A percentile compares a stretch with the other conserved stretches of the same genome.
Conservation (phyloP, 2,888 invertebrate species). For the Ecliptopera silaceata region DNA sequence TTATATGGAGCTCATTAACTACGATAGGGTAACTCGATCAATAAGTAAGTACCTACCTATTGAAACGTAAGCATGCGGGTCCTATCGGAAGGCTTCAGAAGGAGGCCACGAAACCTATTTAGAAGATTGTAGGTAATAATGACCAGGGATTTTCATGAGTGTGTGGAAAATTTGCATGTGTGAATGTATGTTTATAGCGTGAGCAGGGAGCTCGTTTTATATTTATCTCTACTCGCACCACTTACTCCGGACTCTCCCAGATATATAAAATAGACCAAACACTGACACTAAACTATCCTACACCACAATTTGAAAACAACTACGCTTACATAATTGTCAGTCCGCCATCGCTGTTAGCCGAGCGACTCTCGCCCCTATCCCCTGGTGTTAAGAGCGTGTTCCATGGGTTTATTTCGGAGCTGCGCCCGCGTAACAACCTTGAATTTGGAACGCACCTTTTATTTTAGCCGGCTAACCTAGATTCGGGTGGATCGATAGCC, state of each 20-base stretch:
- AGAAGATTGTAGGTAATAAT: not conserved
- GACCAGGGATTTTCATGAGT: constrained; percentile 4
- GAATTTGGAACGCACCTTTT: constrained; percentile 81
- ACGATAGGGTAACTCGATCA: constrained; percentile 6
- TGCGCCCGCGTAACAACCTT: constrained; percentile 79
- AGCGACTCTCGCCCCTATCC: constrained; percentile 65
- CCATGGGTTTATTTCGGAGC: constrained; percentile 71
- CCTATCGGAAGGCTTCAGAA: not conserved
- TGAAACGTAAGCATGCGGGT: constrained; percentile 6
- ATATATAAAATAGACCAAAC: constrained; percentile 36
- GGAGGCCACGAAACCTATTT: not conserved
- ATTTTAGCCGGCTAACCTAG: constrained; percentile 83
- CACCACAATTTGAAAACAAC: constrained; percentile 61
- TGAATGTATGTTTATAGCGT: constrained; percentile 31
- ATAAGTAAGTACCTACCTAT: too few relatives aligned
- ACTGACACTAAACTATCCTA: constrained; percentile 47
- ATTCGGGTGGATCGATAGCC: constrained; percentile 75
- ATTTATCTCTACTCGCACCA: constrained; percentile 64
- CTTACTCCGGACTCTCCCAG: constrained; percentile 67
- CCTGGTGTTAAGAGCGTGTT: constrained; percentile 40
- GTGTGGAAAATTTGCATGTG: constrained; percentile 19
- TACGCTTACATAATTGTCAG: constrained; percentile 74
- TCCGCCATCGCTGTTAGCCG: constrained; percentile 67
- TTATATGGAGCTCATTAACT: not conserved
- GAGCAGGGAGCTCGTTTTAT: constrained; percentile 60